Percentiles rank a stretch among this genome's conserved stretches.
Conservation (phyloP, 2,888 invertebrate genomes). For the Heptascelio sp. region DNA sequence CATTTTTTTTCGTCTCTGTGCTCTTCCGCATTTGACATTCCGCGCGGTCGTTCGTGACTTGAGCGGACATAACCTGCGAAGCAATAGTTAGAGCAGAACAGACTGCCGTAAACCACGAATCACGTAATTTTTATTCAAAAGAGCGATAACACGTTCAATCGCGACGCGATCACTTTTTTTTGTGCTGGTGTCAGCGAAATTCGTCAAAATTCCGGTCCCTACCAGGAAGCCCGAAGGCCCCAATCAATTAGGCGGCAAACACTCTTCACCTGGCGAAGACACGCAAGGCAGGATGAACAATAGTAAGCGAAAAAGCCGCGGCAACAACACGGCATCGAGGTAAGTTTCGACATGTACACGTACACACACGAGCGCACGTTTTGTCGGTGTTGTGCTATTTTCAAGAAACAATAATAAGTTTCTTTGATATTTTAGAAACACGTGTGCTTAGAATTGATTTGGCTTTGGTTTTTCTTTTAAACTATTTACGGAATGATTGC, state of each 20-base stretch:
- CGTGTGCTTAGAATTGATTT: too few relatives aligned
- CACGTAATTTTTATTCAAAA: too few relatives aligned
- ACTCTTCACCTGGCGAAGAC: slow-evolving; percentile 81
- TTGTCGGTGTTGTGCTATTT: not conserved
- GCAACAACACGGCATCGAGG: slow-evolving; percentile 89
- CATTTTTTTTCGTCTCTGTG: slow-evolving; percentile 1
- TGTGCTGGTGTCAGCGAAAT: slow-evolving; percentile 78
- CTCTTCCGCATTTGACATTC: slow-evolving; percentile 64
- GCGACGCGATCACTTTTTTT: slow-evolving; percentile 44
- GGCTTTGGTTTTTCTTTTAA: too few relatives aligned
- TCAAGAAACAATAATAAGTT: too few relatives aligned
- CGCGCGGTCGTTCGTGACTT: not conserved
- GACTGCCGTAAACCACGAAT: too few relatives aligned
- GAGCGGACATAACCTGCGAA: too few relatives aligned
- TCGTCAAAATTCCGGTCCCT: slow-evolving; percentile 95
- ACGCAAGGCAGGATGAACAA: slow-evolving; percentile 89
- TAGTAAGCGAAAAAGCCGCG: slow-evolving; percentile 95
- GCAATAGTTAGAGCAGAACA: too few relatives aligned
- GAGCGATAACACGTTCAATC: not conserved
- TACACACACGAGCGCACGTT: not conserved
- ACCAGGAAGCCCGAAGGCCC: slow-evolving; percentile 94
- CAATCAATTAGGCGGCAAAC: slow-evolving; percentile 89
- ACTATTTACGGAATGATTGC: too few relatives aligned
- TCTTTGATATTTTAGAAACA: too few relatives aligned
- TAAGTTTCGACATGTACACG: slow-evolving; percentile 81